phyloP scores from a whole-genome alignment of 2,113 vertebrate species.

The Corythaixoides concolor region DNA sequence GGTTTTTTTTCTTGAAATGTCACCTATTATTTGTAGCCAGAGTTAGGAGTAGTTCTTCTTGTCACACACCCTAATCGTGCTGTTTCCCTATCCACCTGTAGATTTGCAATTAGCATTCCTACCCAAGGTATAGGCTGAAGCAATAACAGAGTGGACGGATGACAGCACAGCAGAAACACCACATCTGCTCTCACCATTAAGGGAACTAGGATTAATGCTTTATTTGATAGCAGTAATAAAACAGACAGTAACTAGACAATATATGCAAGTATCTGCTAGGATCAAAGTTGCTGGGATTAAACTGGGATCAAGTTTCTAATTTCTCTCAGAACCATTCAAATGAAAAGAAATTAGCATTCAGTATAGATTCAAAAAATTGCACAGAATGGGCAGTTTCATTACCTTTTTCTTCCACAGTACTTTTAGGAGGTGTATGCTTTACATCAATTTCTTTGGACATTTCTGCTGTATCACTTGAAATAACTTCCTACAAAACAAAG shows the following conservation, averaged over 20 bases:
- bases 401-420: slow-evolving; percentile 66
- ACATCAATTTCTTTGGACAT: not conserved
- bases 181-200: not conserved
- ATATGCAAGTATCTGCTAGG: not conserved
- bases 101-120: not conserved
- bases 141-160: not conserved
- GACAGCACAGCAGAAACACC: not conserved
- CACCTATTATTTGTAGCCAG: not conserved
- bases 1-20: not conserved
- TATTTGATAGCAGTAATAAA: not conserved
- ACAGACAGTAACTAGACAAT: not conserved
- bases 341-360: not conserved
- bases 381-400: not conserved
- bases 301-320: not conserved
- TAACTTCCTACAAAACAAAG: slow-evolving; percentile 52
- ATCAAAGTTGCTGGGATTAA: not conserved
- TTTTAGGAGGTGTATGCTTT: not conserved
- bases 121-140: not conserved
- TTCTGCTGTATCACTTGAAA: slow-evolving; percentile 29
- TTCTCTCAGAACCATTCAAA: not conserved
- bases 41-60: not conserved
- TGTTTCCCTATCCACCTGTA: not conserved
- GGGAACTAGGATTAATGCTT: not conserved
- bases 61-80: rapidly evolving
- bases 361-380: not conserved